Conservation (phyloP, 1,140 invertebrate genomes). For the Penaeus japonicus region DNA sequence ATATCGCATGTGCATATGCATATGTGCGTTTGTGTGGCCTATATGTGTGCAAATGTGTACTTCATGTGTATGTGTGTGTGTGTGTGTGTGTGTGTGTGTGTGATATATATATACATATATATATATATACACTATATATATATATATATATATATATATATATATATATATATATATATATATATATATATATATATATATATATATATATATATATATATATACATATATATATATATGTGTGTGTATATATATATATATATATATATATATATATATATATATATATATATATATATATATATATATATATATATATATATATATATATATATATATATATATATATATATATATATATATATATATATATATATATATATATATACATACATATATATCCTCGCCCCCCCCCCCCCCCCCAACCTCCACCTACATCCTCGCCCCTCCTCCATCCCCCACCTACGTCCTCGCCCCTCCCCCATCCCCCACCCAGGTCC, state of each 20-base stretch:
- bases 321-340: constrained; percentile 50
- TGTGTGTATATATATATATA: not conserved
- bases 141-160: not conserved
- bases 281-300: constrained; percentile 37
- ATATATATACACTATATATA: constrained; percentile 10
- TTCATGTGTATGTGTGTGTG: constrained; percentile 10
- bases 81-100: constrained; percentile 11
- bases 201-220: not conserved
- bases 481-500: too few relatives aligned
- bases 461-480: too few relatives aligned
- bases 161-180: not conserved
- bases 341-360: constrained; percentile 41
- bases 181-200: not conserved
- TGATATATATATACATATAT: constrained; percentile 18
- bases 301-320: constrained; percentile 43
- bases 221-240: not conserved
- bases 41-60: constrained; percentile 4
- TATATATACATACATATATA: not conserved
- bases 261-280: constrained; percentile 11
- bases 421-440: too few relatives aligned
- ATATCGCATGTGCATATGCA: not conserved
- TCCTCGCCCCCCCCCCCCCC: not conserved
- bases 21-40: constrained; percentile 29
- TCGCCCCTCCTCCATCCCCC: too few relatives aligned
- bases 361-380: not conserved